Percentiles rank a stretch among this genome's conserved stretches.
These are phyloP conservation scores for Phyllopteryx taeniolatus DNA, from an alignment of 2,113 vertebrate species.

Conservation along the genomic window DNA sequence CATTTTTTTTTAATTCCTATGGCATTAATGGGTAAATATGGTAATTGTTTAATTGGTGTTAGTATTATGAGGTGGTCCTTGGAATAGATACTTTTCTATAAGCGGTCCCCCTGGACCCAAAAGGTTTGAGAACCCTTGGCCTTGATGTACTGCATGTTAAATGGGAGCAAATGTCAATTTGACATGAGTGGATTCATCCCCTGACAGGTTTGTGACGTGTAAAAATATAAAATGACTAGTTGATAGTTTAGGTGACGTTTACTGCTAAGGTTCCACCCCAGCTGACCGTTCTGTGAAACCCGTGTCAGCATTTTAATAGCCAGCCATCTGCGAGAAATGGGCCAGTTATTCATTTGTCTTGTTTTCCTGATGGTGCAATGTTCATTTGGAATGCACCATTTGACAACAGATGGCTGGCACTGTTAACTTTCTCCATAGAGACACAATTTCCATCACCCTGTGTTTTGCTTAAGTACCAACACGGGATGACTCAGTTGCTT, in stretches of 20 bases:
- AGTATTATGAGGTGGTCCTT: too few relatives aligned
- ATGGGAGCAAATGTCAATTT: not conserved
- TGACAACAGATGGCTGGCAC: conserved; percentile 50
- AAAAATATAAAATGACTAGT: not conserved
- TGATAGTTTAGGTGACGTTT: conserved; percentile 16
- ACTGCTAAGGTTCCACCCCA: conserved; percentile 16
- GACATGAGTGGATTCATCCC: not conserved
- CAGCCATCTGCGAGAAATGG: conserved; percentile 45
- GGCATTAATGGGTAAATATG: too few relatives aligned
- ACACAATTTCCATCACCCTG: conserved; percentile 29
- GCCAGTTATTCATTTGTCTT: conserved; percentile 47
- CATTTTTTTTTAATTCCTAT: too few relatives aligned
- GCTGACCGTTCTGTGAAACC: conserved; percentile 29
- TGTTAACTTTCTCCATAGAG: conserved; percentile 41
- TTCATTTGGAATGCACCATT: conserved; percentile 36
- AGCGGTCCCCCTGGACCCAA: not conserved
- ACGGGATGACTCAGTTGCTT: conserved; percentile 48
- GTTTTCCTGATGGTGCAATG: conserved; percentile 31
- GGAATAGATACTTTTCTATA: too few relatives aligned
- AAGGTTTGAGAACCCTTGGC: not conserved
- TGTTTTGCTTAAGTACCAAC: conserved; percentile 28
- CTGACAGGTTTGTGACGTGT: not conserved
- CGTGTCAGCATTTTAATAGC: conserved; percentile 32
- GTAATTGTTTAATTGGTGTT: too few relatives aligned
- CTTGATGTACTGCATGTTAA: not conserved